A percentile compares a stretch with the other conserved stretches of the same genome.
Evolutionary conservation across 2,797 vertebrate species (phyloP).

Genomic region (Darevskia nairensis): DNA sequence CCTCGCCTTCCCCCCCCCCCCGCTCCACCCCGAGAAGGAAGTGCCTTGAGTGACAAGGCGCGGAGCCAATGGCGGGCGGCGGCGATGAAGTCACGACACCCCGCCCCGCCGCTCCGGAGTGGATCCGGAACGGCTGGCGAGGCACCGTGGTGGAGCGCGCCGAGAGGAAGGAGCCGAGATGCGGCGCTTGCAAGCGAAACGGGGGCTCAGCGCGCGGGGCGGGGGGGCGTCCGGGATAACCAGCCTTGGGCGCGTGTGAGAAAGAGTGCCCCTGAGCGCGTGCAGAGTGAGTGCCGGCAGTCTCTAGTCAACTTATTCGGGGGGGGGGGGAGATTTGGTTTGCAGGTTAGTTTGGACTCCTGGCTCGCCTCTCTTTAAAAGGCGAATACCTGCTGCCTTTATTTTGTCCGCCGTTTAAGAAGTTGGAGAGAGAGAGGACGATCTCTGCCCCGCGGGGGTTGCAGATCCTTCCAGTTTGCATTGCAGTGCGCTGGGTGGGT

Average conservation of each 20-base stretch:
- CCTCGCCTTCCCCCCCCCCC: no score
- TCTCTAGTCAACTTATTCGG: background rate
- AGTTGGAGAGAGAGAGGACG: no score
- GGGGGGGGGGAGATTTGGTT: no score
- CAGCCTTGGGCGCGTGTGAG: background rate
- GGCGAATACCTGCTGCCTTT: no score
- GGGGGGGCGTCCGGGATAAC: background rate
- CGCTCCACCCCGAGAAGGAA: conserved; percentile 79
- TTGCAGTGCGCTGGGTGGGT: no score
- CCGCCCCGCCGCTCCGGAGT: conserved; percentile 21
- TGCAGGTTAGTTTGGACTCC: background rate
- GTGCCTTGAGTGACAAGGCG: conserved; percentile 79
- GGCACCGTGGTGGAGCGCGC: background rate
- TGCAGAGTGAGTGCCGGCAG: background rate
- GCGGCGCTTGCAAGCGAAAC: background rate
- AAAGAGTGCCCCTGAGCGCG: background rate
- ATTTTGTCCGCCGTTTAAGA: background rate
- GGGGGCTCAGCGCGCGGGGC: no score
- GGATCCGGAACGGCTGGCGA: conserved; percentile 10
- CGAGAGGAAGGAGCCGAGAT: background rate
- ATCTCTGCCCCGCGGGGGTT: background rate
- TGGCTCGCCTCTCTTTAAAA: background rate
- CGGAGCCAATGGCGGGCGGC: conserved; percentile 75
- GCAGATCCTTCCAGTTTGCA: background rate
- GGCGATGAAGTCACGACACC: conserved; percentile 48